Conservation (phyloP, 2,888 invertebrate species). For the Papilio gigon region DNA sequence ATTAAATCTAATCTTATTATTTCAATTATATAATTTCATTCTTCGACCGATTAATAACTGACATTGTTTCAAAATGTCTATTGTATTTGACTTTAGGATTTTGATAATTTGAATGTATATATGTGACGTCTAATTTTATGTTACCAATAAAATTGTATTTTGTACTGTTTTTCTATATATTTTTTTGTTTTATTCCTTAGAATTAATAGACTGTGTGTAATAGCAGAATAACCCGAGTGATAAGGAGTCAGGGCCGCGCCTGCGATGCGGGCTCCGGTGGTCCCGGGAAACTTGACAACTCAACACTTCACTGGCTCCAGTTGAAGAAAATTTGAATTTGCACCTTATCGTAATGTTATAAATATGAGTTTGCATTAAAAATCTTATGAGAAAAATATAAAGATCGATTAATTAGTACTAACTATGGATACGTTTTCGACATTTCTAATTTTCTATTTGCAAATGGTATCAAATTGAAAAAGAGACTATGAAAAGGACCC, state of each 20-base stretch:
- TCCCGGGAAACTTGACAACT: slow-evolving; percentile 50
- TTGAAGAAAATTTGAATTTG: neutral
- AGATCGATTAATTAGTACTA: neutral
- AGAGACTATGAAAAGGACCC: no score
- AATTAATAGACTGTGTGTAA: neutral
- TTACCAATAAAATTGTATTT: neutral
- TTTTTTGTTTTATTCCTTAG: no score
- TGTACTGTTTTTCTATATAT: neutral
- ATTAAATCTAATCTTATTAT: no score
- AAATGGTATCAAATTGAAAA: no score
- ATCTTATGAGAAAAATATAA: no score
- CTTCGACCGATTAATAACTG: no score
- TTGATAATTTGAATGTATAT: no score
- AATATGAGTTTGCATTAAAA: slow-evolving; percentile 4
- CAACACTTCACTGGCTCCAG: slow-evolving; percentile 10
- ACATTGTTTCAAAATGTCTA: no score
- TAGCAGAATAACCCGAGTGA: slow-evolving; percentile 55
- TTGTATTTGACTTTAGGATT: no score
- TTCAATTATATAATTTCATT: no score
- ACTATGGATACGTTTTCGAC: neutral
- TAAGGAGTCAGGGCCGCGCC: slow-evolving; percentile 68
- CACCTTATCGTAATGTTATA: slow-evolving; percentile 1
- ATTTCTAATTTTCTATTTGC: neutral
- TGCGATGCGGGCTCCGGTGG: slow-evolving; percentile 70
- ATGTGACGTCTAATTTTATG: no score